Evolutionary conservation across 1,140 invertebrate species (phyloP), one percentile per base, ranked within the genome.

Genomic region (Heliconius himera): DNA sequence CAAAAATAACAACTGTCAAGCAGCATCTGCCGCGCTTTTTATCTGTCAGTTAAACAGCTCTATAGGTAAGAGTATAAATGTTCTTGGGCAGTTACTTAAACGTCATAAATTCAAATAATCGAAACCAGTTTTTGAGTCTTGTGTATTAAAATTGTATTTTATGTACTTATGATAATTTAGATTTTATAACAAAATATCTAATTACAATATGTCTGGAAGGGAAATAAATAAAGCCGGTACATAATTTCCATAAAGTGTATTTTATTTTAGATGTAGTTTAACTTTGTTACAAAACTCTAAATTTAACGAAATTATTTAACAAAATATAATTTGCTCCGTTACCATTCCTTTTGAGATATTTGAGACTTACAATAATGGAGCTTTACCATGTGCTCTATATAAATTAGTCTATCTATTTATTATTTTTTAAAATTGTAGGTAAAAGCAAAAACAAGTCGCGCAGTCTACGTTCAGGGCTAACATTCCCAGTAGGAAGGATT

Each of bases 401-500:
- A 36, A 36, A 6, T 36, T 6, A 36, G 6, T 36, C 6, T 36
- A 6, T 36, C 33, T 36, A 36, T 36, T 36, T 36, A 36, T 8
- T 8, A 6, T 36, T 36, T 36, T 33, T 36, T 36, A 6, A 8
- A 6, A 36, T 36, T 22, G n/a, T 8, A 78, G 73, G 70, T 29
- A 76, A 79, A 51, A 74, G 56, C 29, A 74, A 74, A 33, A 78
- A 77, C 3, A 87, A 83, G 76, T 79, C 87, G 3, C 73, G 66
- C 3, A 78, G 84, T 71, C 72, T 9, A 36, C 94, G 96, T 20
- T 96, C 97, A 49, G 97, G 97, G 13, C 95, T 97, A 8, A 95
- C 96, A 72, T 97, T 97, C 82, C 97, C 97, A 1, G 97, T 95
- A 5, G 95, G 95, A 22, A 90, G 95, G 74, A 91, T 96, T 73